Evolutionary conservation across 2,113 vertebrate genomes (phyloP).

Genomic region (Pluvialis apricaria): DNA sequence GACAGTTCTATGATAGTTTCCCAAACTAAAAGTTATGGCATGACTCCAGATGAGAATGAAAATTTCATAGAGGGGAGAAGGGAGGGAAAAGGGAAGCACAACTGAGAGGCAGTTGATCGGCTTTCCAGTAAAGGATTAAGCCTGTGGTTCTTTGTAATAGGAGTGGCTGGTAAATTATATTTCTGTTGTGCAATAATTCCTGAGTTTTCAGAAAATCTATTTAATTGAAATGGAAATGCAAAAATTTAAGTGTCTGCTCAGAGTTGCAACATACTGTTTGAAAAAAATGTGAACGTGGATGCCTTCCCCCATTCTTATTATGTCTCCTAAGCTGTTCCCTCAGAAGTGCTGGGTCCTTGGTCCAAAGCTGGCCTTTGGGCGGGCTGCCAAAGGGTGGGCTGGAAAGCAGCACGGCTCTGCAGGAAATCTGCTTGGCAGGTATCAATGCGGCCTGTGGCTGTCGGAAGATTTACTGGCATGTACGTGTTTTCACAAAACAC

Average conservation of each 20-base stretch:
- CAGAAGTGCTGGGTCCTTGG: not conserved
- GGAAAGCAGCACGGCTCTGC: not conserved
- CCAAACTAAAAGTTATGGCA: not conserved
- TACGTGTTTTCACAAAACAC: not conserved
- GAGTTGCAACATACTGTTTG: not conserved
- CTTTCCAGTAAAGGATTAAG: conserved; percentile 24
- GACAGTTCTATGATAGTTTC: not conserved
- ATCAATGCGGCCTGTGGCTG: not conserved
- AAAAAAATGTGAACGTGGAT: not conserved
- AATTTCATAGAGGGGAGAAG: not conserved
- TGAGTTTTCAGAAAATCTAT: not conserved
- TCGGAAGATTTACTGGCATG: not conserved
- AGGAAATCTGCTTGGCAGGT: not conserved
- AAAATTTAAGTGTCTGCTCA: not conserved
- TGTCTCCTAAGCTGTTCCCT: not conserved
- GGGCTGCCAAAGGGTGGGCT: not conserved
- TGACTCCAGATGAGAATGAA: not conserved
- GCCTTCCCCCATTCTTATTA: not conserved
- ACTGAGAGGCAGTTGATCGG: not conserved
- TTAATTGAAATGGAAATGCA: not conserved
- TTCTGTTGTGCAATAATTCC: conserved; percentile 16
- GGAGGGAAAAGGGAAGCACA: not conserved
- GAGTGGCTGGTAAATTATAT: not conserved
- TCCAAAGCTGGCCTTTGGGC: not conserved
- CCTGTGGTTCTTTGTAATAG: not conserved